Base-by-base conservation (phyloP, 1,140 invertebrate species). In the Drosophila funebris region DNA sequence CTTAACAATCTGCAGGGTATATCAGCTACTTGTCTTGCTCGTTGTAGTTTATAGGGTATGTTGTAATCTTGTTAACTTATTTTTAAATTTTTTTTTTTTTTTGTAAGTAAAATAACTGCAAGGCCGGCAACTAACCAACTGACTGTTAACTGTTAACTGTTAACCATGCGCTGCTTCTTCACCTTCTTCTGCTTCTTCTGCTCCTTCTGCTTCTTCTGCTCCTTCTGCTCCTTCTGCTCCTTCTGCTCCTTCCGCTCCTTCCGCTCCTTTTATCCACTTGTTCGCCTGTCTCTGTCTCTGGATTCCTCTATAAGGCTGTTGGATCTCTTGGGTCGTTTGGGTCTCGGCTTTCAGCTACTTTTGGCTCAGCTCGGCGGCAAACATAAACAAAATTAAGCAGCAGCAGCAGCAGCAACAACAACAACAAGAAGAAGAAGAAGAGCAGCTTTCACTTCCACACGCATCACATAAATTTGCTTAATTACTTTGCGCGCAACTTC, bases 381-480 rank as follows among this genome's bases (percentile, higher is more conserved):
- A 54, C 67, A 70, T 70, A 70, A 71, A 66, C 68, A 64, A 66
- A 64, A 71, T 71, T 71, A 64, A 64, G 52, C 33, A 71, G 48
- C 48, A 11, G 11, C 29, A 11, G 27, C 14, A 4, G 13, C 39
- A 16, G 39, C 27, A 11, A 7, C 29, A 31, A 9, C 1, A 6
- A 7, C 29, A n/a, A 36, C 11, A 31, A 9, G 0, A 0, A 8
- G 29, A 2, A 29, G 27, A 29, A 29, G 27, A 31, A 31, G 20
- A 27, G 60, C 68, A 56, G 57, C 52, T 67, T 58, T 57, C 53
- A 72, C 33, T 52, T 57, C 13, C 60, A 48, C 69, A 52, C 62
- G 54, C 54, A 39, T 33, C 63, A 68, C 63, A 73, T 73, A 73
- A 73, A 73, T 73, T 73, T 67, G 54, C 54, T 66, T 73, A 73